Evolutionary conservation across 2,888 invertebrate genomes (phyloP), one percentile per base, ranked within the genome.

Genomic region (Trachelus stipa): DNA sequence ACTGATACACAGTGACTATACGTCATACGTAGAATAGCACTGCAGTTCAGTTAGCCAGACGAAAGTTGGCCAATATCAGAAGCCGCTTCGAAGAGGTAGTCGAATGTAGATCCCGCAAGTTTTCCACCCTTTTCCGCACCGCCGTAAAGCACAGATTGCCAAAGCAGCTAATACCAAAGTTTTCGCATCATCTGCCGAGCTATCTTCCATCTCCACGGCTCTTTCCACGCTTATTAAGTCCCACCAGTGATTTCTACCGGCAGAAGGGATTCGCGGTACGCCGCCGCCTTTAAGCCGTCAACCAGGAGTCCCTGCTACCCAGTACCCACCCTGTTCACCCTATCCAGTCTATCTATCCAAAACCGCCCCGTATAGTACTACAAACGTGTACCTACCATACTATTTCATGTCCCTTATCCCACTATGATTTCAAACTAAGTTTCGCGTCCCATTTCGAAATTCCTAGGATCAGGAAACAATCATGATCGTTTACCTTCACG

Each of bases 151-250:
- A 86, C 82, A 88, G 88, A 90, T 90, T 90, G 88, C 87, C 88
- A 86, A 89, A 89, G 88, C 88, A 86, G 87, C 89, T 91, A 89
- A 91, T 90, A 89, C 88, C 88, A 88, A 91, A 91, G 89, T 91
- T 91, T 91, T 90, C 90, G 89, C 90, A 90, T 91, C 91, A 90
- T 90, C 90, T 88, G 84, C 83, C 86, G 56, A 86, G 87, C 87
- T 87, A 90, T 89, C 88, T 89, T 88, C 88, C 83, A 86, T 87
- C 87, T 89, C 87, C 87, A 79, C 78, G 78, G 80, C 77, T 80
- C 88, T 89, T 89, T 87, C 85, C 86, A 86, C 88, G 88, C 89
- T 91, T 90, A 90, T 91, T 90, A 91, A 91, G 89, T 90, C 88
- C 87, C 85, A 84, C 85, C 87, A 87, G 88, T 90, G 90, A 91